A percentile compares a stretch with the other conserved stretches of the same genome.
Evolutionary conservation across 2,888 invertebrate species (phyloP).

Genomic region (Epinotia nisella): DNA sequence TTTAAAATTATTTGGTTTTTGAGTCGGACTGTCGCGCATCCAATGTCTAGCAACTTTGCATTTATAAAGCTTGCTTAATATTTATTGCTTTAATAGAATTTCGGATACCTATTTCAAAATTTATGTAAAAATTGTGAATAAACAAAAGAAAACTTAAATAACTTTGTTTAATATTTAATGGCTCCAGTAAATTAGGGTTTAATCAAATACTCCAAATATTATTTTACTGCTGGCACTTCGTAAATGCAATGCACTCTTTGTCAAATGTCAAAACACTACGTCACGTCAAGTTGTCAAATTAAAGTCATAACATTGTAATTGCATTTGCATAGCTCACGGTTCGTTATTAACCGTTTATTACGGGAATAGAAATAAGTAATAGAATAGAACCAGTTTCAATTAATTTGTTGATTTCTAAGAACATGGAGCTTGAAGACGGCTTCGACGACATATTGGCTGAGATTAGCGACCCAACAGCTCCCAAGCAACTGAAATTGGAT

Average conservation of each 20-base stretch:
- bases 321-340: no score
- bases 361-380: no score
- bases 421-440: constrained; percentile 77
- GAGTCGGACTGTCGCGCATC: neutral
- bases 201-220: neutral
- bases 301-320: no score
- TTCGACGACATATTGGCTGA: constrained; percentile 79
- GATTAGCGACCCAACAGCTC: constrained; percentile 73
- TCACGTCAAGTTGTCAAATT: no score
- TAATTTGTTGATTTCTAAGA: neutral
- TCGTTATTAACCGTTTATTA: no score
- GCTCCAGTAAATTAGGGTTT: neutral
- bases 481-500: constrained; percentile 68
- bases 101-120: neutral
- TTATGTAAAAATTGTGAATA: neutral
- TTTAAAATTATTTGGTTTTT: constrained; percentile 2
- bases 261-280: constrained; percentile 10
- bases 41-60: neutral
- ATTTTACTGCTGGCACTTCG: neutral
- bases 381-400: no score
- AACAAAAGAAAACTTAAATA: neutral
- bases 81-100: no score
- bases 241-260: neutral
- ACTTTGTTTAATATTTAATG: neutral
- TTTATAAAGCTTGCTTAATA: constrained; percentile 1